Percentiles rank a stretch among this genome's conserved stretches.
phyloP scores from a whole-genome alignment of 2,797 vertebrate species.

The Limnodromus scolopaceus region DNA sequence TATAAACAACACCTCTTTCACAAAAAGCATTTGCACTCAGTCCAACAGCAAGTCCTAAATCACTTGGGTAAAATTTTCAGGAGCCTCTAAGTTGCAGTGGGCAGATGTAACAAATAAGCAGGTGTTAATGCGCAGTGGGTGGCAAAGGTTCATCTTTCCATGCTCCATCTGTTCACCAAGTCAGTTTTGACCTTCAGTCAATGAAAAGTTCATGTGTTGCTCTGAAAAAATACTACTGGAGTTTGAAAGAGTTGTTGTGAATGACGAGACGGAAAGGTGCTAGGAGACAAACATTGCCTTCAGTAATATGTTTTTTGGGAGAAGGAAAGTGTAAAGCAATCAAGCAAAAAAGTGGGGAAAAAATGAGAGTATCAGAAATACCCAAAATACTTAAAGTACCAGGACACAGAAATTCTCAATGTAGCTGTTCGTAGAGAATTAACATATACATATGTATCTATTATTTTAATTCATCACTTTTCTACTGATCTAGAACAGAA shows the following conservation, averaged over 20 bases:
- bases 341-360: not conserved
- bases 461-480: not conserved
- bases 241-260: not conserved
- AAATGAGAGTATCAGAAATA: not conserved
- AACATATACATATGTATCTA: accelerated
- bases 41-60: not conserved
- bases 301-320: not conserved
- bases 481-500: not conserved
- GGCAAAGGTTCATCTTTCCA: not conserved
- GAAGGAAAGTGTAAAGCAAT: not conserved
- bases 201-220: not conserved
- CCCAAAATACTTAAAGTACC: not conserved
- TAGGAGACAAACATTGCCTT: not conserved
- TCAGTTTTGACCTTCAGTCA: slow-evolving; percentile 47
- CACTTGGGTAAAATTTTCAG: not conserved
- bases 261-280: not conserved
- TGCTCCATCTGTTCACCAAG: slow-evolving; percentile 46
- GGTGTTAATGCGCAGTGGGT: slow-evolving; percentile 18
- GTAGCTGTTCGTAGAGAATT: not conserved
- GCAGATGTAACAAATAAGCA: slow-evolving; percentile 45
- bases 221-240: not conserved
- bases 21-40: not conserved
- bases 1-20: not conserved
- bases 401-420: not conserved
- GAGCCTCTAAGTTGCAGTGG: not conserved